These are phyloP conservation scores for Tetramorium simillimum DNA, from an alignment of 1,140 invertebrate species.

Conservation along the genomic window DNA sequence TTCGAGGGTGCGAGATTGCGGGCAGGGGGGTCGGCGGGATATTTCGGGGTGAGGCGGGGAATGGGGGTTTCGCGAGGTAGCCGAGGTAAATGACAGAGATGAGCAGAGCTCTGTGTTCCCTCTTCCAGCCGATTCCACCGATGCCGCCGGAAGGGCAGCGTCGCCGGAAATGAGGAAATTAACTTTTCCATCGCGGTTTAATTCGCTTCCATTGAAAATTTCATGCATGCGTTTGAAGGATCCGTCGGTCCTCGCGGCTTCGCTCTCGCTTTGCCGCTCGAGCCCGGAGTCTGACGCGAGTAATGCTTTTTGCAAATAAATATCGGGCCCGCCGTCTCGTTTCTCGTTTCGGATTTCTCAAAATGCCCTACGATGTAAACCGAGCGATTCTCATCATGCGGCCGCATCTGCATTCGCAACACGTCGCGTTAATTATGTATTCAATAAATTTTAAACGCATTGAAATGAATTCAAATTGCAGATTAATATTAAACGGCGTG, in stretches of 20 bases:
- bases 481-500: constrained; percentile 83
- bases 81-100: constrained; percentile 73
- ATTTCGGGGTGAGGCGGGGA: constrained; percentile 64
- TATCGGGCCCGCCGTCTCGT: background rate
- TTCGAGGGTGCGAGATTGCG: constrained; percentile 78
- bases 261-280: background rate
- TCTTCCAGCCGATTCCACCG: constrained; percentile 58
- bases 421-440: constrained; percentile 80
- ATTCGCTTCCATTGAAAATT: constrained; percentile 51
- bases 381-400: constrained; percentile 14
- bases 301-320: background rate
- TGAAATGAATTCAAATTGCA: constrained; percentile 84
- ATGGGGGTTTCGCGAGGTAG: constrained; percentile 15
- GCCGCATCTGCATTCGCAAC: constrained; percentile 75
- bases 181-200: constrained; percentile 46
- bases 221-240: constrained; percentile 9
- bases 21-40: constrained; percentile 76
- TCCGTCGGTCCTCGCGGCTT: background rate
- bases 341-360: background rate
- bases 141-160: constrained; percentile 47
- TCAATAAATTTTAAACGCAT: constrained; percentile 84
- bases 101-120: constrained; percentile 49
- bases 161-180: constrained; percentile 58
- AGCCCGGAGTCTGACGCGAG: background rate
- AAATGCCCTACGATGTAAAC: constrained; percentile 9